phyloP scores from a whole-genome alignment of 64 coral and sea anemone genomes.

The Acropora yongei region DNA sequence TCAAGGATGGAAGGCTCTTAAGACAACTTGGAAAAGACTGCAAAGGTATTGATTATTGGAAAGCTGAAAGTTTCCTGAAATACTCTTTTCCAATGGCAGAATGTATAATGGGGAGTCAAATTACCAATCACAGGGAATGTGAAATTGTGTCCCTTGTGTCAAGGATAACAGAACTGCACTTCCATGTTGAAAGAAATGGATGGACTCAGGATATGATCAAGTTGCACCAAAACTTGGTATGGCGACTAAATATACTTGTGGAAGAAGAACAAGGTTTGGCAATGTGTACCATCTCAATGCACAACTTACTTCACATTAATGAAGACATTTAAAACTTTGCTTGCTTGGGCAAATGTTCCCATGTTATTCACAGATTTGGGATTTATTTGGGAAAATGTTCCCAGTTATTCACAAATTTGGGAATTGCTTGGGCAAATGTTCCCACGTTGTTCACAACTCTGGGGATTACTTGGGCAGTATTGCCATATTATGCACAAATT shows the following conservation, averaged over 20 bases:
- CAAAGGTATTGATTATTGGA: conserved; percentile 73
- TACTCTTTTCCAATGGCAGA: conserved; percentile 68
- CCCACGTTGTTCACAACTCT: too few species aligned
- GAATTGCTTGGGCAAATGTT: too few species aligned
- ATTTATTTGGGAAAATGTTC: background rate
- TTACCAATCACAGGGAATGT: conserved; percentile 10
- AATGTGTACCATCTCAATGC: conserved; percentile 49
- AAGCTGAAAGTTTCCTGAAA: conserved; percentile 73
- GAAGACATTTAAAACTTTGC: conserved; percentile 30
- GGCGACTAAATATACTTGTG: conserved; percentile 36
- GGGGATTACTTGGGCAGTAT: too few species aligned
- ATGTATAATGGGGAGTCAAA: conserved; percentile 38
- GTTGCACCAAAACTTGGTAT: conserved; percentile 19
- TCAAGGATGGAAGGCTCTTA: conserved; percentile 55
- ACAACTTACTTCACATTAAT: conserved; percentile 58
- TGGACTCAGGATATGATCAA: conserved; percentile 34
- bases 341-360: background rate
- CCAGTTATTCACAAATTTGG: background rate
- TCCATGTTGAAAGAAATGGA: conserved; percentile 23
- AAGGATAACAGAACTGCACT: conserved; percentile 55
- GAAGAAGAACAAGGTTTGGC: conserved; percentile 51
- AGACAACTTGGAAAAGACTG: background rate
- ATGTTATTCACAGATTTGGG: background rate
- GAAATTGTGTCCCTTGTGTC: conserved; percentile 50
- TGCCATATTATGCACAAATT: too few species aligned